phyloP scores from a whole-genome alignment of 2,113 vertebrate genomes.

The Pteronura brasiliensis region DNA sequence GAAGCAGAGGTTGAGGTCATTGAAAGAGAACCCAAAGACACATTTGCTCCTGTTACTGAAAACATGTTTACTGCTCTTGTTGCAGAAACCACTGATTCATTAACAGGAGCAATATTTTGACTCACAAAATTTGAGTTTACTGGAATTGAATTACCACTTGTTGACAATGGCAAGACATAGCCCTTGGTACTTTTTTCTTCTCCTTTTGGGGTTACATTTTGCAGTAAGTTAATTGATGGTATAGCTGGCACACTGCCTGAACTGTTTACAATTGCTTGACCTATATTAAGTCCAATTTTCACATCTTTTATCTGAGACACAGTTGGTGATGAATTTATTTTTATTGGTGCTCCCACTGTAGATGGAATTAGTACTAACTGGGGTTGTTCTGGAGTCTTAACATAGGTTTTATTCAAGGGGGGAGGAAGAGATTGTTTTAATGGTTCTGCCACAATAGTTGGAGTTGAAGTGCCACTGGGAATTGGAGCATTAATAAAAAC shows the following conservation, averaged over 20 bases:
- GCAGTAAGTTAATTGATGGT: conserved; percentile 82
- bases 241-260: conserved; percentile 81
- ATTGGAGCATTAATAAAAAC: conserved; percentile 89
- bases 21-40: conserved; percentile 73
- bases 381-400: conserved; percentile 81
- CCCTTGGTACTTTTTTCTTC: conserved; percentile 74
- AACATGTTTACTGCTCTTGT: conserved; percentile 74
- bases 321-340: conserved; percentile 82
- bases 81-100: conserved; percentile 71
- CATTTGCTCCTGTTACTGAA: conserved; percentile 71
- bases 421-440: conserved; percentile 79
- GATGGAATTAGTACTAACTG: conserved; percentile 86
- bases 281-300: conserved; percentile 88
- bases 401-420: conserved; percentile 76
- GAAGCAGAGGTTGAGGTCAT: conserved; percentile 66
- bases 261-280: conserved; percentile 84
- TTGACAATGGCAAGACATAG: conserved; percentile 63
- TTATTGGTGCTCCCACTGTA: conserved; percentile 80
- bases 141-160: conserved; percentile 69
- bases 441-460: conserved; percentile 76
- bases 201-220: conserved; percentile 81
- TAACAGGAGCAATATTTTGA: conserved; percentile 71
- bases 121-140: conserved; percentile 70
- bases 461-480: conserved; percentile 73
- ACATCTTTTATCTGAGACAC: conserved; percentile 88